Conservation (phyloP, 64 coral and sea anemone genomes). For the Actinia tenebrosa region DNA sequence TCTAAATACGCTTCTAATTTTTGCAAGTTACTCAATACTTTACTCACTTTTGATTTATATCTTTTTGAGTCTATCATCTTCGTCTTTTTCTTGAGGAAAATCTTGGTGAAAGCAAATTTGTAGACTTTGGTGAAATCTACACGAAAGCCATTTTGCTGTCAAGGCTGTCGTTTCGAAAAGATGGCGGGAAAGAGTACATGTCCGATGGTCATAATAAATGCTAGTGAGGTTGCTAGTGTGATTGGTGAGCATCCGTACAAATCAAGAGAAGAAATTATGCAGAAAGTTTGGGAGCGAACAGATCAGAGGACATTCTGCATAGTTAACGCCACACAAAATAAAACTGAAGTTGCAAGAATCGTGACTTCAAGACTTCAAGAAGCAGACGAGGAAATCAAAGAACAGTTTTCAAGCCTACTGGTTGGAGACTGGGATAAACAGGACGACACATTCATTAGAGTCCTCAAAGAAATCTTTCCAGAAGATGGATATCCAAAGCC, state of each 20-base stretch:
- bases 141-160: constrained; percentile 7
- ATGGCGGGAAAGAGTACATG: neutral
- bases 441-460: constrained; percentile 9
- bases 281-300: constrained; percentile 74
- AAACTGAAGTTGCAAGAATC: constrained; percentile 43
- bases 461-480: constrained; percentile 10
- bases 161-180: neutral
- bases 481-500: neutral
- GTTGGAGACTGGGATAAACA: constrained; percentile 14
- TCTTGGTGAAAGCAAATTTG: neutral
- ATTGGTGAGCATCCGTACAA: constrained; percentile 73
- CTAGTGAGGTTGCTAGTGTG: constrained; percentile 89
- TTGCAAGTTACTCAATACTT: neutral
- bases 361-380: constrained; percentile 15
- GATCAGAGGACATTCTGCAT: constrained; percentile 77
- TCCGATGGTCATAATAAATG: constrained; percentile 24
- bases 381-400: neutral
- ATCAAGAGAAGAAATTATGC: constrained; percentile 58
- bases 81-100: neutral
- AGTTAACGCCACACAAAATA: constrained; percentile 37
- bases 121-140: neutral
- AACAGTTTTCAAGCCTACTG: neutral
- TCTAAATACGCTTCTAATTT: neutral
- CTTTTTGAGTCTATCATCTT: neutral
- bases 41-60: neutral